Evolutionary conservation across 2,888 invertebrate genomes (phyloP).

Genomic region (Marronus borbonicus): DNA sequence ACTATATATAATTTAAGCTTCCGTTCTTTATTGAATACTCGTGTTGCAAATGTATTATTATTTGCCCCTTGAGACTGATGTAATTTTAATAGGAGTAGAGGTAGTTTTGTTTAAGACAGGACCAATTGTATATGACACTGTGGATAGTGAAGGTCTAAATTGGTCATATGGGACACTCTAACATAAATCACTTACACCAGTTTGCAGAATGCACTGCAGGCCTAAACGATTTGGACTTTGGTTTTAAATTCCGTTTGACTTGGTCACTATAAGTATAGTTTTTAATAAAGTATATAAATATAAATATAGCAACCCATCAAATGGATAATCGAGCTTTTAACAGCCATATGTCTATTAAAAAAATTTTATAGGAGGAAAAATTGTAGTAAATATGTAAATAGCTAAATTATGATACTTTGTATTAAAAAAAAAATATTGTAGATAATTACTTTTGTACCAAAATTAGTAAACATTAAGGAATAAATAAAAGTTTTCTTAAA

Average conservation of each 20-base stretch:
- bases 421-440: conserved; percentile 62
- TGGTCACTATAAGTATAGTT: conserved; percentile 9
- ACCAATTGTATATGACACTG: conserved; percentile 60
- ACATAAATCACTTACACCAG: conserved; percentile 45
- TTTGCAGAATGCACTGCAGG: conserved; percentile 31
- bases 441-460: conserved; percentile 65
- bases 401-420: conserved; percentile 61
- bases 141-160: conserved; percentile 48
- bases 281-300: conserved; percentile 29
- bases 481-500: conserved; percentile 51
- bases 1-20: conserved; percentile 59
- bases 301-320: conserved; percentile 34
- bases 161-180: conserved; percentile 57
- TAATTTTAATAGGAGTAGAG: conserved; percentile 64
- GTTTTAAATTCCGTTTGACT: conserved; percentile 32
- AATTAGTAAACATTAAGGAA: conserved; percentile 52
- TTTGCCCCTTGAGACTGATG: conserved; percentile 72
- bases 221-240: conserved; percentile 40
- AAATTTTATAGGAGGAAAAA: conserved; percentile 37
- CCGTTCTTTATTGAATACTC: conserved; percentile 63
- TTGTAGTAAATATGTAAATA: conserved; percentile 57
- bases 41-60: conserved; percentile 67
- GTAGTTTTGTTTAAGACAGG: conserved; percentile 62
- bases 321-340: conserved; percentile 49
- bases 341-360: conserved; percentile 46